Conservation (phyloP, 2,888 invertebrate species). For the Neuroscelio doddi region DNA sequence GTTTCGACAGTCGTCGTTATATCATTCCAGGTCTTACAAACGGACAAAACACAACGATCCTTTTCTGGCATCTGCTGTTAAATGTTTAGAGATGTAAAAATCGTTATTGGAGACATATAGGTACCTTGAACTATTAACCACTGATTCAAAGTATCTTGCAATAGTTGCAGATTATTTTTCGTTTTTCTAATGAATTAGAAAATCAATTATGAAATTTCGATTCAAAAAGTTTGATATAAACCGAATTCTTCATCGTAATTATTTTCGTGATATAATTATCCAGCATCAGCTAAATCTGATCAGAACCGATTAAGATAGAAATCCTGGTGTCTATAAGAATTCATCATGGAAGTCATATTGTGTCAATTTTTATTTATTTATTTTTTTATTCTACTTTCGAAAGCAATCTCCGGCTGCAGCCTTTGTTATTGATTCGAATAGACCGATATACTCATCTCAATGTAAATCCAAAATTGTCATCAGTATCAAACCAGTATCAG, state of each 20-base stretch:
- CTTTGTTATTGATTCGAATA: constrained; percentile 93
- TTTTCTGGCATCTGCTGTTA: constrained; percentile 76
- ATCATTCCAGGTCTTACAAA: constrained; percentile 95
- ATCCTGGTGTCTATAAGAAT: constrained; percentile 93
- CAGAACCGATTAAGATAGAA: constrained; percentile 89
- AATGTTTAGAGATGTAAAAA: constrained; percentile 96
- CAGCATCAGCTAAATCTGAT: constrained; percentile 93
- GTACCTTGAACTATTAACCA: constrained; percentile 96
- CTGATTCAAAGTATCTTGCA: constrained; percentile 94
- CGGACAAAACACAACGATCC: background rate
- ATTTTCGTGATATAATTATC: constrained; percentile 98
- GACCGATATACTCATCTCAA: constrained; percentile 86
- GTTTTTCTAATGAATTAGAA: constrained; percentile 78
- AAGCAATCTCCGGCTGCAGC: constrained; percentile 93
- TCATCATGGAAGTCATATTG: constrained; percentile 82
- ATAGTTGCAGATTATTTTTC: constrained; percentile 87
- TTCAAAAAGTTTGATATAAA: constrained; percentile 96
- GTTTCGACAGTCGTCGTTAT: constrained; percentile 88
- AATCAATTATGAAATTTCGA: constrained; percentile 78
- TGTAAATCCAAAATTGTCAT: constrained; percentile 90
- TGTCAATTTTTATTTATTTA: constrained; percentile 96
- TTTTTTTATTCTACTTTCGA: constrained; percentile 90
- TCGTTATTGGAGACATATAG: constrained; percentile 98
- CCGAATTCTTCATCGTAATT: constrained; percentile 97
- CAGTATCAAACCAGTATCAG: constrained; percentile 87